These are phyloP conservation scores for Pentamera pediparva DNA, from an alignment of 53 echinoderm and acorn worm species.

Conservation along the genomic window DNA sequence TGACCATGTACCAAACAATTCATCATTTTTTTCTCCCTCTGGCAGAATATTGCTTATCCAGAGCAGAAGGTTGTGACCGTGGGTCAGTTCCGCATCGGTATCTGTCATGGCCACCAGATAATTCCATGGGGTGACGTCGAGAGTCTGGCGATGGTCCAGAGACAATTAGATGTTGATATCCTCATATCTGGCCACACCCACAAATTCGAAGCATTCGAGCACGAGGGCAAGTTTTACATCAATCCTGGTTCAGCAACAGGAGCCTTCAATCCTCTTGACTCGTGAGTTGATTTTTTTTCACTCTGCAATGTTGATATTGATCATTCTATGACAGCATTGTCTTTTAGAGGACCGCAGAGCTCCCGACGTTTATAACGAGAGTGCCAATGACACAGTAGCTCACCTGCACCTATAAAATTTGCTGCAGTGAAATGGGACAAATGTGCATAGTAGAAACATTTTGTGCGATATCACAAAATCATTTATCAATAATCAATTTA, in stretches of 20 bases:
- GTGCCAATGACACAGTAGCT: too few species aligned
- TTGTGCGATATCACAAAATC: too few species aligned
- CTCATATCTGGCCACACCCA: conserved; percentile 99
- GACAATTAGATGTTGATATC: conserved; percentile 97
- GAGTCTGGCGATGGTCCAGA: conserved; percentile 90
- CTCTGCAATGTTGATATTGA: too few species aligned
- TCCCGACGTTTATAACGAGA: too few species aligned
- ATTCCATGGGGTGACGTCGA: conserved; percentile 98
- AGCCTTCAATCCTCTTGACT: conserved; percentile 87
- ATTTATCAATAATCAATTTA: too few species aligned
- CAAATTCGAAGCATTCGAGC: conserved; percentile 99
- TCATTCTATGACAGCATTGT: too few species aligned
- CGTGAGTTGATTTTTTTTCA: conserved; percentile 47
- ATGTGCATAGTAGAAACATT: too few species aligned
- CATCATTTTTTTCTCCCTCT: neutral
- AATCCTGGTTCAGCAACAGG: conserved; percentile 99
- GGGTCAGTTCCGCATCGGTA: conserved; percentile 95
- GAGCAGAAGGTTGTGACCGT: conserved; percentile 99
- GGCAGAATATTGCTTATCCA: conserved; percentile 85
- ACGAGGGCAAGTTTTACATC: conserved; percentile 98
- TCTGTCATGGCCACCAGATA: conserved; percentile 97
- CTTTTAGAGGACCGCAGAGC: too few species aligned
- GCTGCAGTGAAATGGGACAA: too few species aligned
- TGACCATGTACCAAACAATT: neutral
- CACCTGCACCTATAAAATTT: too few species aligned